phyloP scores from a whole-genome alignment of 2,888 invertebrate genomes.

The Choristoneura rosaceana region DNA sequence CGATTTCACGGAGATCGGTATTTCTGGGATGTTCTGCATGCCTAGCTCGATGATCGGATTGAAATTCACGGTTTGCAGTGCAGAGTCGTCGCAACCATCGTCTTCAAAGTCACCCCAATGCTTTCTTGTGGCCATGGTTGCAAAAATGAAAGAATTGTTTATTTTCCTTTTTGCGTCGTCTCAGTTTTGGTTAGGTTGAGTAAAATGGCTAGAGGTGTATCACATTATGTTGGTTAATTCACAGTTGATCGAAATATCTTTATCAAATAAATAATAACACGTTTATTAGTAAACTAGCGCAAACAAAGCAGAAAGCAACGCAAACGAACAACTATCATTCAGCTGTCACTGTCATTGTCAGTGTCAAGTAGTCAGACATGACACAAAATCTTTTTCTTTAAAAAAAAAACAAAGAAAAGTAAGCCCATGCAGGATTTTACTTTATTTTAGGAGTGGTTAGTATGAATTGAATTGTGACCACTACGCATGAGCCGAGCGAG shows the following conservation, averaged over 20 bases:
- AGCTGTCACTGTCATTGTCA: too few species aligned
- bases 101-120: constrained; percentile 79
- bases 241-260: not conserved
- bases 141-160: not conserved
- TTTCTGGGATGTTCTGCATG: constrained; percentile 82
- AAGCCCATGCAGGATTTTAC: too few species aligned
- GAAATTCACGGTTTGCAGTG: constrained; percentile 77
- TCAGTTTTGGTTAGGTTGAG: not conserved
- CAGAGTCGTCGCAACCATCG: constrained; percentile 64
- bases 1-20: constrained; percentile 77
- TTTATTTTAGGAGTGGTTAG: too few species aligned
- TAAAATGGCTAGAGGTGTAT: not conserved
- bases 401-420: too few species aligned
- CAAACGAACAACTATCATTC: not conserved
- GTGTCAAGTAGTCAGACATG: too few species aligned
- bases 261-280: not conserved
- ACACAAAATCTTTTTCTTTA: too few species aligned
- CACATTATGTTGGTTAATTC: not conserved
- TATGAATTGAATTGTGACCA: too few species aligned
- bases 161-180: not conserved
- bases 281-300: not conserved
- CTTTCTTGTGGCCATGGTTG: constrained; percentile 63
- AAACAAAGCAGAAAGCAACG: too few species aligned
- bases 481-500: too few species aligned
- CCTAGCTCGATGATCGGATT: constrained; percentile 82